Evolutionary conservation across 1,140 invertebrate species (phyloP), one percentile per base, ranked within the genome.

Genomic region (Trichoplusia ni): DNA sequence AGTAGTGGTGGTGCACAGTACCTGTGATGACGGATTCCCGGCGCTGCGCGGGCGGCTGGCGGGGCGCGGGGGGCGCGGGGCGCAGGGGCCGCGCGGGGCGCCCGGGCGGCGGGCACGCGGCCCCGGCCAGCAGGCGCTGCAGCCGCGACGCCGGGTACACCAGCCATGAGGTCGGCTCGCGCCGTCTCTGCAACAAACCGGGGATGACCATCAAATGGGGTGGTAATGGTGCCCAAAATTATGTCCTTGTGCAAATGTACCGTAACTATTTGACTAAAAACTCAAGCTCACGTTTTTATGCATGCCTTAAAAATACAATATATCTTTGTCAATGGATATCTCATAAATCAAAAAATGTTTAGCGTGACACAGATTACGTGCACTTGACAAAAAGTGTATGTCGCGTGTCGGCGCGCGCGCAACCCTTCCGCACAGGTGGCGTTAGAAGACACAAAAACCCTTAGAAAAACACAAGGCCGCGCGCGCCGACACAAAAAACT

Each of bases 101-200:
- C 65, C 23, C 21, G 63, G 14, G 54, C 23, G 53, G 35, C 13
- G 69, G 58, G 66, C 73, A 76, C 7, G 81, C 75, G 2, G 83
- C 81, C 47, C 29, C 51, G 16, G 67, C 75, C 67, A 86, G 82
- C 59, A 86, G 73, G 1, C 81, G 62, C 67, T 76, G 79, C 65
- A 86, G 75, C 16, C 84, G 75, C n/a, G 79, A 73, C 71, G 77
- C 73, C 5, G 84, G 84, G 70, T 84, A 86, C 70, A 82, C 76
- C 73, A 83, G 74, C 81, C 82, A 81, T n/a, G 77, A 63, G 23
- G 76, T 68, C n/a, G 68, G 61, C 60, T 74, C 79, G n/a, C 76
- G 64, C 3, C 73, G 66, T 14, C 73, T 66, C 78, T 81, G 75
- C 35, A 62, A 67, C 16, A 61, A 46, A 2, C 19, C 9, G 49